Evolutionary conservation across 2,888 invertebrate species (phyloP).

Genomic region (Margaritifera margaritifera): DNA sequence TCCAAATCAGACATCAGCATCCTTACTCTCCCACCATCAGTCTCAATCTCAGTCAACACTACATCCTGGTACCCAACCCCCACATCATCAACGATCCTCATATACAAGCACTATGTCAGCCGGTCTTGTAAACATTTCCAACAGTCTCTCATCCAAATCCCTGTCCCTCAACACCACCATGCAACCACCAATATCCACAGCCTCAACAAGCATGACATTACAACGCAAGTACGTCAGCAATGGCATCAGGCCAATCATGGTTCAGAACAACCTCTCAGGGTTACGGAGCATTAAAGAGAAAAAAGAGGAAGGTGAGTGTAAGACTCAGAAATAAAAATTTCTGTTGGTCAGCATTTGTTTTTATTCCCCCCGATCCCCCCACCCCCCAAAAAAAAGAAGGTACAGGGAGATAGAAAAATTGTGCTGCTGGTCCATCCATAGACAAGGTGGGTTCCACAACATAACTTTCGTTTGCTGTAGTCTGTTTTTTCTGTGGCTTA

Average conservation of each 20-base stretch:
- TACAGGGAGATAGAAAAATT: no score
- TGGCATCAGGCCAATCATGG: conserved; percentile 42
- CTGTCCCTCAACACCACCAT: no score
- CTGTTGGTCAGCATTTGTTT: no score
- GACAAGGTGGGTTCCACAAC: no score
- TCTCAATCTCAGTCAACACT: conserved; percentile 2
- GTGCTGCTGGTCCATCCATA: no score
- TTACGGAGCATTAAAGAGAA: conserved; percentile 33
- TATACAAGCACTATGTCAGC: conserved; percentile 17
- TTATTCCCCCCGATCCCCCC: no score
- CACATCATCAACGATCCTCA: conserved; percentile 13
- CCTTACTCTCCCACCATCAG: not conserved
- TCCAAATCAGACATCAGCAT: conserved; percentile 33
- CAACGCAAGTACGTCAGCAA: conserved; percentile 42
- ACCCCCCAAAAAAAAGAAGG: no score
- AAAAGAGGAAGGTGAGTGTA: conserved; percentile 18
- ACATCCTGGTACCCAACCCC: conserved; percentile 38
- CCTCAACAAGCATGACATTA: conserved; percentile 33
- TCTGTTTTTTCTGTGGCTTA: no score
- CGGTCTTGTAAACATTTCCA: conserved; percentile 21
- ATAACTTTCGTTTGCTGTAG: no score
- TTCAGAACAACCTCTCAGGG: conserved; percentile 43
- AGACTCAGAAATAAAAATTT: not conserved
- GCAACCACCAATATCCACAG: conserved; percentile 25
- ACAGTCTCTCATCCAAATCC: conserved; percentile 6